These are phyloP conservation scores for Umimayanthus chanpuru DNA, from an alignment of 92 coral and sea anemone species.

Conservation along the genomic window DNA sequence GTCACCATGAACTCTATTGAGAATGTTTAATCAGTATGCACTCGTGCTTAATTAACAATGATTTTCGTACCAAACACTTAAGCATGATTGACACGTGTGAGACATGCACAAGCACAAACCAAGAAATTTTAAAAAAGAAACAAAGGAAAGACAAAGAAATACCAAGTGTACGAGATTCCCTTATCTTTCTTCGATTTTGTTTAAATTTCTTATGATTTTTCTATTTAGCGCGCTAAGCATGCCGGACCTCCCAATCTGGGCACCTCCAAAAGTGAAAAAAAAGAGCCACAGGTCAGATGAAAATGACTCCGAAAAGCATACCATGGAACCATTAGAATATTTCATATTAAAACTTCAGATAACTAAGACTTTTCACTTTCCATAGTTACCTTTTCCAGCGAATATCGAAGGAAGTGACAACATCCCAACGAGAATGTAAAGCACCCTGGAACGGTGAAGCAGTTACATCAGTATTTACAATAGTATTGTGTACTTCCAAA, in stretches of 20 bases:
- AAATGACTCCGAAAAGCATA: not conserved
- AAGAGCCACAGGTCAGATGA: not conserved
- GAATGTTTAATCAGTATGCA: not conserved
- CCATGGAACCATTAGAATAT: not conserved
- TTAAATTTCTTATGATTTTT: too few relatives aligned
- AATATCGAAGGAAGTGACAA: not conserved
- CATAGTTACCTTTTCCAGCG: constrained; percentile 24
- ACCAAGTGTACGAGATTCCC: too few relatives aligned
- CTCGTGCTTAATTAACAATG: not conserved
- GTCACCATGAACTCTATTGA: not conserved
- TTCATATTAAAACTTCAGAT: not conserved
- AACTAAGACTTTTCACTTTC: not conserved
- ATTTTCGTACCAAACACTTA: not conserved
- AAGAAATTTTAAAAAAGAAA: too few relatives aligned
- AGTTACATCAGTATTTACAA: not conserved
- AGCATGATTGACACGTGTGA: not conserved
- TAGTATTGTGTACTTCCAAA: not conserved
- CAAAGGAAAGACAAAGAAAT: too few relatives aligned
- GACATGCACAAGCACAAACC: too few relatives aligned
- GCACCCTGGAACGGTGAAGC: not conserved
- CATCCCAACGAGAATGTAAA: not conserved
- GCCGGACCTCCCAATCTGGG: too few relatives aligned
- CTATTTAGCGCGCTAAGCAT: too few relatives aligned
- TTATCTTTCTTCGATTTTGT: too few relatives aligned
- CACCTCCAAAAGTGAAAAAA: too few relatives aligned